Evolutionary conservation across 2,113 vertebrate genomes (phyloP).

Genomic region (Peromyscus leucopus): DNA sequence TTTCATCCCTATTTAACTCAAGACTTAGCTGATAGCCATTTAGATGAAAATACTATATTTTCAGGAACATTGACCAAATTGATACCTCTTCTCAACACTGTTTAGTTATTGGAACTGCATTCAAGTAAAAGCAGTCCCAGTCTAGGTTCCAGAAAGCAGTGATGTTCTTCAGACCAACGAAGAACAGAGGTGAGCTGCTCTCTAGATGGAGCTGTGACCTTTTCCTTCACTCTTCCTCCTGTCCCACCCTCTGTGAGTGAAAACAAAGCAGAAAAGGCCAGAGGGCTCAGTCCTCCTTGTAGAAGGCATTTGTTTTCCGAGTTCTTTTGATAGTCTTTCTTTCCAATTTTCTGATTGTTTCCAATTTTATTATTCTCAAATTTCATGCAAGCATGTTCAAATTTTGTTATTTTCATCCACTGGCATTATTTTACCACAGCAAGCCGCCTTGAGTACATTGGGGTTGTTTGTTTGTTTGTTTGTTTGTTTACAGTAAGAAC

Average conservation of each 20-base stretch:
- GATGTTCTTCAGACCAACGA: background rate
- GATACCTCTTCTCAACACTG: background rate
- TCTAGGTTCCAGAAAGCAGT: background rate
- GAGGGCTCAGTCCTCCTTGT: conserved; percentile 11
- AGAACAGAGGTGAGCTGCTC: background rate
- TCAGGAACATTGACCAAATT: background rate
- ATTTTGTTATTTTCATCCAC: conserved; percentile 37
- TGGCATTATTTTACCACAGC: background rate
- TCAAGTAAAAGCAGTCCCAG: background rate
- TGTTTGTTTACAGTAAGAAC: background rate
- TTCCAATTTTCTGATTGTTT: conserved; percentile 56
- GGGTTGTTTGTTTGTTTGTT: too few relatives aligned
- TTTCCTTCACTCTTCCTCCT: conserved; percentile 82
- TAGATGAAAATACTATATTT: conserved; percentile 12
- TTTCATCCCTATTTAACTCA: background rate
- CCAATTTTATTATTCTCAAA: conserved; percentile 56
- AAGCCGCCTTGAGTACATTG: background rate
- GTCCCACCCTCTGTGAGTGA: conserved; percentile 82
- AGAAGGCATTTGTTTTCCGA: background rate
- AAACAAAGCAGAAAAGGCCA: conserved; percentile 72
- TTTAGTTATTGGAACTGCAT: background rate
- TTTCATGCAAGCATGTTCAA: conserved; percentile 38
- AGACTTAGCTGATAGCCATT: conserved; percentile 40
- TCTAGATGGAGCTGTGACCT: conserved; percentile 60
- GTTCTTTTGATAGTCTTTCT: background rate